Conservation (phyloP, 2,797 vertebrate genomes). For the Gallinago solitaria region DNA sequence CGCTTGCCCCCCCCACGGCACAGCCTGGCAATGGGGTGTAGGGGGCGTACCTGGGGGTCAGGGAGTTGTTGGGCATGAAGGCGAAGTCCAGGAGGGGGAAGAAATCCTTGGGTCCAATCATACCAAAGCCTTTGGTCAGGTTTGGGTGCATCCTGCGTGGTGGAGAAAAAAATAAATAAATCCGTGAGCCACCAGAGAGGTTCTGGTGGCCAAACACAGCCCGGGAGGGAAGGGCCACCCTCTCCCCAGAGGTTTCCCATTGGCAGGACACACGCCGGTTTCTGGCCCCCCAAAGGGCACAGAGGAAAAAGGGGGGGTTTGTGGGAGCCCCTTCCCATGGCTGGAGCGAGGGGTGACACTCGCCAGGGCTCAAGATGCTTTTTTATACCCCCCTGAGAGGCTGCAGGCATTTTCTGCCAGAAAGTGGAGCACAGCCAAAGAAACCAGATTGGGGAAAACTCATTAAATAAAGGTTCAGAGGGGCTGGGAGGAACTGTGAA, state of each 20-base stretch:
- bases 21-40: accelerated
- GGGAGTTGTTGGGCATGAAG: slow-evolving; percentile 95
- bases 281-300: background rate
- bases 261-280: accelerated
- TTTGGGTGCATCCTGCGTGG: slow-evolving; percentile 87
- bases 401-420: background rate
- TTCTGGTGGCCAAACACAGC: accelerated
- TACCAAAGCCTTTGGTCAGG: slow-evolving; percentile 93
- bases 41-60: slow-evolving; percentile 82
- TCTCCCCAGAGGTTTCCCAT: accelerated
- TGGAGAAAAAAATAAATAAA: background rate
- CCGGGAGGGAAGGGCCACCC: too few species aligned
- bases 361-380: accelerated
- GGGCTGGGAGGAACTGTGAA: background rate
- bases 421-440: background rate
- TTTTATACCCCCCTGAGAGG: accelerated
- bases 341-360: accelerated
- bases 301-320: background rate
- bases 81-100: slow-evolving; percentile 97
- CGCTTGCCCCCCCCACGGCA: too few species aligned
- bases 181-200: accelerated
- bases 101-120: slow-evolving; percentile 96
- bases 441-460: background rate
- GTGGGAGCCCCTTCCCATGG: too few species aligned
- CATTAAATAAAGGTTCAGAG: background rate